phyloP scores from a whole-genome alignment of 2,797 vertebrate genomes.

The Sebastolobus alascanus region DNA sequence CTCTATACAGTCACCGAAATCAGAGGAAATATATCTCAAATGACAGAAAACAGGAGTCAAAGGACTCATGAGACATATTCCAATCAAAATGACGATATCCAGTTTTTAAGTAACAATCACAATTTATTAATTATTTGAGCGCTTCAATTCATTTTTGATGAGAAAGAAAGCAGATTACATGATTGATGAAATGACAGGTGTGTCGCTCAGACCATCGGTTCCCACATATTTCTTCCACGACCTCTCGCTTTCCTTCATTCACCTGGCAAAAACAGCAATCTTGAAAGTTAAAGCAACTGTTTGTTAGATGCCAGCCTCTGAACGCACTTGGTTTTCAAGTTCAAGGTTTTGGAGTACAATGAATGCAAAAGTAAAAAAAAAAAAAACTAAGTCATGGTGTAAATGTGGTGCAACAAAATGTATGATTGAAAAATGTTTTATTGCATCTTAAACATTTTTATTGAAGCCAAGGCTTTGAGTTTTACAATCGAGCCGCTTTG shows the following conservation, averaged over 20 bases:
- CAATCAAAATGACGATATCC: neutral
- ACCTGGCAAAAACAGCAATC: neutral
- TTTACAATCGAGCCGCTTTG: neutral
- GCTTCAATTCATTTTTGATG: neutral
- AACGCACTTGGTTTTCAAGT: neutral
- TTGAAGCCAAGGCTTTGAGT: neutral
- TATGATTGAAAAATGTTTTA: neutral
- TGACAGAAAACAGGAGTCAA: neutral
- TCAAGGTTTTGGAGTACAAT: neutral
- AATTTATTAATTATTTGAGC: neutral
- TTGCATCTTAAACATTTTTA: neutral
- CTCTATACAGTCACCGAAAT: neutral
- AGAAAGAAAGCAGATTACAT: neutral
- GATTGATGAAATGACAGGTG: neutral
- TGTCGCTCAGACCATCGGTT: no score
- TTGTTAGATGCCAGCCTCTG: neutral
- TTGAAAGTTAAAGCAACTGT: neutral
- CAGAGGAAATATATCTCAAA: neutral
- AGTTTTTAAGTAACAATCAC: no score
- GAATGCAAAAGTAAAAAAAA: neutral
- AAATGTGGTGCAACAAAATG: neutral
- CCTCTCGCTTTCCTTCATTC: neutral
- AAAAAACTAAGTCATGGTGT: neutral
- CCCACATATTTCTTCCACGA: neutral
- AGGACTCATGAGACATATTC: neutral